These are phyloP conservation scores for Bombus confusus DNA, from an alignment of 1,140 invertebrate genomes.

Conservation along the genomic window DNA sequence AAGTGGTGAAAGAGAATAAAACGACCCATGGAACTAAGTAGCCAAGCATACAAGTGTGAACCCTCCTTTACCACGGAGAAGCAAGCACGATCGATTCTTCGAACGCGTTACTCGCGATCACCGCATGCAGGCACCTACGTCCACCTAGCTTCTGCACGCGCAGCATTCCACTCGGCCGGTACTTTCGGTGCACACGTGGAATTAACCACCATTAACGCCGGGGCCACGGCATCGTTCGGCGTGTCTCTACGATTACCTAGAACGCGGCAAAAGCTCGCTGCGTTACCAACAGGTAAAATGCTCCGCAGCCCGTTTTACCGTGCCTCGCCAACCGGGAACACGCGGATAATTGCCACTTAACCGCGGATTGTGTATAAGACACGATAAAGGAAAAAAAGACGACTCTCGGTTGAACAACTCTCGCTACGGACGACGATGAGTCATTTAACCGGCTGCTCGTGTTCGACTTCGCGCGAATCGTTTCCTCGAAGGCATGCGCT, in stretches of 20 bases:
- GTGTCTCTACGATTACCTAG: conserved; percentile 45
- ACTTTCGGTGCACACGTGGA: conserved; percentile 29
- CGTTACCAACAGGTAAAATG: conserved; percentile 42
- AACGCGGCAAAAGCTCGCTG: conserved; percentile 34
- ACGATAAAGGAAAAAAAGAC: neutral
- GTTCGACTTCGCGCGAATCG: neutral
- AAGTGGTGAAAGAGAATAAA: neutral
- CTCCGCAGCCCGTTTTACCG: neutral
- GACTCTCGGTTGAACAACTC: conserved; percentile 7
- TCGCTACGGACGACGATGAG: conserved; percentile 4
- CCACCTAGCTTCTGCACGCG: conserved; percentile 6
- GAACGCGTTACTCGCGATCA: conserved; percentile 12
- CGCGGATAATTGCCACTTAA: conserved; percentile 32
- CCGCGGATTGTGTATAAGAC: conserved; percentile 13
- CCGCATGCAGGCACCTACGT: conserved; percentile 3
- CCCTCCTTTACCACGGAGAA: neutral
- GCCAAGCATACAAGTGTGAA: neutral
- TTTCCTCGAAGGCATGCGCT: neutral
- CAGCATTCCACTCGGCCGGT: conserved; percentile 40
- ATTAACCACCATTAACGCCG: conserved; percentile 36
- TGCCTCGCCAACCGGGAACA: neutral
- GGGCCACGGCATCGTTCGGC: neutral
- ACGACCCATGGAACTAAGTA: neutral
- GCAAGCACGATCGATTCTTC: neutral
- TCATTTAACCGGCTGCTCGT: neutral